phyloP scores from a whole-genome alignment of 2,888 invertebrate species.

The Euzetes globulus region DNA sequence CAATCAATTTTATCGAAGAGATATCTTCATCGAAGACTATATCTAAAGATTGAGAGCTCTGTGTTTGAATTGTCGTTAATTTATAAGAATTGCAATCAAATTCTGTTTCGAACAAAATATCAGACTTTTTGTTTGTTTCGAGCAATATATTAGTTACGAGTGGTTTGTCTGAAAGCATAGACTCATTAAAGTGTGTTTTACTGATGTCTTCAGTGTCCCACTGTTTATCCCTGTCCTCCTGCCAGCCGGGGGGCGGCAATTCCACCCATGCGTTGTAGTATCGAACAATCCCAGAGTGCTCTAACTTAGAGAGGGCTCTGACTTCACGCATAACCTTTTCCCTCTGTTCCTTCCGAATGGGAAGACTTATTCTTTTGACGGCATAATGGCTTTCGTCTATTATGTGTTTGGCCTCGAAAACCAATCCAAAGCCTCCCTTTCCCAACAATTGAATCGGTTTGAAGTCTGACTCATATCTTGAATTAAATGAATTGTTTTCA shows the following conservation, averaged over 20 bases:
- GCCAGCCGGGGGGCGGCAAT: slow-evolving; percentile 79
- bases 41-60: slow-evolving; percentile 5
- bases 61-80: neutral
- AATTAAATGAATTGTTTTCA: slow-evolving; percentile 46
- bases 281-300: slow-evolving; percentile 89
- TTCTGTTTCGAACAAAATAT: neutral
- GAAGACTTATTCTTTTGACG: slow-evolving; percentile 82
- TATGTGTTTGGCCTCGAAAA: slow-evolving; percentile 87
- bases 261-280: slow-evolving; percentile 96
- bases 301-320: slow-evolving; percentile 83
- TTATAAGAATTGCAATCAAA: neutral
- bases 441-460: slow-evolving; percentile 71
- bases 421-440: slow-evolving; percentile 90
- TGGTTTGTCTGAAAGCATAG: neutral
- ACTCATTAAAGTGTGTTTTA: slow-evolving; percentile 2
- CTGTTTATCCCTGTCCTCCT: slow-evolving; percentile 65
- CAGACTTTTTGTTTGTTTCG: neutral
- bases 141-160: neutral
- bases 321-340: slow-evolving; percentile 90
- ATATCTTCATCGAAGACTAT: slow-evolving; percentile 17
- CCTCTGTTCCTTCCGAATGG: slow-evolving; percentile 66
- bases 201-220: slow-evolving; percentile 48
- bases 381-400: slow-evolving; percentile 91
- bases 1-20: slow-evolving; percentile 7
- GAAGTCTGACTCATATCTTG: slow-evolving; percentile 75